phyloP scores from a whole-genome alignment of 2,797 vertebrate species.

The Phoxinus dragarum region DNA sequence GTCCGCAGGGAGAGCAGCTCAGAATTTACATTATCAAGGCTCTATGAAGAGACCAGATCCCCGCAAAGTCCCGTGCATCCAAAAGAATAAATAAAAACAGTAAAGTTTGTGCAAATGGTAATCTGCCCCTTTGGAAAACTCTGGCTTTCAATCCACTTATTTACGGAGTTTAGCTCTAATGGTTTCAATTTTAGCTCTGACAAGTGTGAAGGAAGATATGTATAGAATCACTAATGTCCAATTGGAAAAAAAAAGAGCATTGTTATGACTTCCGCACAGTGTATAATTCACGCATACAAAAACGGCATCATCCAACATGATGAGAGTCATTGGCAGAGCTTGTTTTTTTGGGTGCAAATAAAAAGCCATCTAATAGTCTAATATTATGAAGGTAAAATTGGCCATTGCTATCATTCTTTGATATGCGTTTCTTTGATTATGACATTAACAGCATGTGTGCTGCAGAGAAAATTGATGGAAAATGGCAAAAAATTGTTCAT shows the following conservation, averaged over 20 bases:
- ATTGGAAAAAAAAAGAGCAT: constrained; percentile 18
- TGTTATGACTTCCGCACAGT: constrained; percentile 40
- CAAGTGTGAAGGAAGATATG: constrained; percentile 68
- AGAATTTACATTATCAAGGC: constrained; percentile 70
- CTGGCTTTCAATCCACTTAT: constrained; percentile 78
- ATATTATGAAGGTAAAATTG: background rate
- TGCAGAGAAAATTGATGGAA: background rate
- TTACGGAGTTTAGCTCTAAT: constrained; percentile 74
- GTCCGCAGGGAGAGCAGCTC: constrained; percentile 76
- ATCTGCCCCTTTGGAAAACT: constrained; percentile 68
- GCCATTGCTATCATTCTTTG: background rate
- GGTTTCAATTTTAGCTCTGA: constrained; percentile 77
- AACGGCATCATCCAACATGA: constrained; percentile 14
- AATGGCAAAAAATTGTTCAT: background rate
- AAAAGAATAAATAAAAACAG: constrained; percentile 49
- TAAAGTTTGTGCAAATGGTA: constrained; percentile 65
- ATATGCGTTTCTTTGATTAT: background rate
- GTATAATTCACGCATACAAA: constrained; percentile 23
- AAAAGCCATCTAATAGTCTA: background rate
- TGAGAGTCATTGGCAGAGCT: background rate
- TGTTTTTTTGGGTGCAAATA: background rate
- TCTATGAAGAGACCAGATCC: constrained; percentile 68
- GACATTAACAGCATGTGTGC: background rate
- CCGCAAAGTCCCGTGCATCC: constrained; percentile 70
- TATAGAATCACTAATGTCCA: constrained; percentile 54